A percentile compares a stretch with the other conserved stretches of the same genome.
Evolutionary conservation across 2,113 vertebrate species (phyloP).

Genomic region (Mungos mungo): DNA sequence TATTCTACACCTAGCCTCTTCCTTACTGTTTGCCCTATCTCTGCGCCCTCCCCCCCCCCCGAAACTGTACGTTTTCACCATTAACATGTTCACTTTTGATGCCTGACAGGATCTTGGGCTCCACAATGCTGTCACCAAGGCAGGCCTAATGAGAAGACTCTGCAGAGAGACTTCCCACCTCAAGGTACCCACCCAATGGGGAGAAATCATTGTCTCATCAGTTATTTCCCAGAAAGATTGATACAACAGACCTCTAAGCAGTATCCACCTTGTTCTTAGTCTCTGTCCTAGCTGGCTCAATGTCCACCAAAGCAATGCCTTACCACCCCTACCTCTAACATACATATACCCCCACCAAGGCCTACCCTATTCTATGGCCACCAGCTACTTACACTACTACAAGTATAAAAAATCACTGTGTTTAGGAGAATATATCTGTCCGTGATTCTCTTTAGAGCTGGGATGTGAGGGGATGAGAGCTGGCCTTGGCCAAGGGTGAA

Average conservation of each 20-base stretch:
- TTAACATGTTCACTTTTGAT: constrained; percentile 92
- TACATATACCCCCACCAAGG: neutral
- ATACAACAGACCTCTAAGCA: constrained; percentile 93
- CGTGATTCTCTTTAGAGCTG: neutral
- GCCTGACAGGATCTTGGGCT: constrained; percentile 90
- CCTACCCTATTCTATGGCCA: neutral
- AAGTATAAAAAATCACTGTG: neutral
- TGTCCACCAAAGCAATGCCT: neutral
- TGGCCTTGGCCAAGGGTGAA: constrained; percentile 41
- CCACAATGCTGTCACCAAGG: constrained; percentile 92
- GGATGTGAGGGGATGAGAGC: neutral
- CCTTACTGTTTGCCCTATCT: neutral
- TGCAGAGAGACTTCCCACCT: constrained; percentile 90
- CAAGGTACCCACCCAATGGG: constrained; percentile 90
- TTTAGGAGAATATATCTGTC: neutral
- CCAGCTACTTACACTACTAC: neutral
- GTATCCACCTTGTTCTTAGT: constrained; percentile 91
- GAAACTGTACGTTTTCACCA: constrained; percentile 91
- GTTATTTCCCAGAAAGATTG: constrained; percentile 92
- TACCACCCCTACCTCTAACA: neutral
- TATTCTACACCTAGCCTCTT: neutral
- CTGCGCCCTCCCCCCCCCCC: constrained; percentile 72
- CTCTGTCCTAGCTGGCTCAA: neutral
- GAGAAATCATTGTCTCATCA: constrained; percentile 92
- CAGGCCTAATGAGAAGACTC: constrained; percentile 90